Percentiles rank a stretch among this genome's conserved stretches.
Evolutionary conservation across 2,888 invertebrate genomes (phyloP).

Genomic region (Deilephila elpenor): DNA sequence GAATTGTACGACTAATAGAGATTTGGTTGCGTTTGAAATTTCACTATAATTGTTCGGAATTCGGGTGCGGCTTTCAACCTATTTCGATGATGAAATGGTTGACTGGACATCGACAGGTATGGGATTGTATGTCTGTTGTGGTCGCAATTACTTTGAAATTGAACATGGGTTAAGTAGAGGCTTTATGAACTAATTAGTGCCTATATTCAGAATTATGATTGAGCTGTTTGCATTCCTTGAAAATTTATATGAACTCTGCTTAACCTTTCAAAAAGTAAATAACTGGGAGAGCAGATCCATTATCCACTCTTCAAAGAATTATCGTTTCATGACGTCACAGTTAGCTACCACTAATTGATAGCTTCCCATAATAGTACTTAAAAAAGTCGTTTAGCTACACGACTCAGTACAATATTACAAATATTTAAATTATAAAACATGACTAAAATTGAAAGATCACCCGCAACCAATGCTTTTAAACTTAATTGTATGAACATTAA

Average conservation of each 20-base stretch:
- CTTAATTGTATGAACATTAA: neutral
- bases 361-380: too few relatives aligned
- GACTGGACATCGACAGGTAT: neutral
- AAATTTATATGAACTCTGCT: too few relatives aligned
- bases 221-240: too few relatives aligned
- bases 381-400: too few relatives aligned
- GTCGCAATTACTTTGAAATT: neutral
- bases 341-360: too few relatives aligned
- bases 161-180: neutral
- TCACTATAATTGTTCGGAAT: constrained; percentile 15
- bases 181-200: neutral
- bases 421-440: too few relatives aligned
- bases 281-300: neutral
- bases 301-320: neutral
- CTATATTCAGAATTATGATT: neutral
- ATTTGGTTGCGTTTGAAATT: constrained; percentile 19
- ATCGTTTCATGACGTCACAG: too few relatives aligned
- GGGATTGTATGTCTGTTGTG: neutral
- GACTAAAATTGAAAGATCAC: neutral
- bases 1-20: constrained; percentile 18
- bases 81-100: neutral
- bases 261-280: neutral
- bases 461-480: neutral
- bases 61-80: constrained; percentile 11
- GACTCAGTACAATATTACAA: too few relatives aligned